phyloP scores from a whole-genome alignment of 2,888 invertebrate species.

The Agrochola lychnidis region DNA sequence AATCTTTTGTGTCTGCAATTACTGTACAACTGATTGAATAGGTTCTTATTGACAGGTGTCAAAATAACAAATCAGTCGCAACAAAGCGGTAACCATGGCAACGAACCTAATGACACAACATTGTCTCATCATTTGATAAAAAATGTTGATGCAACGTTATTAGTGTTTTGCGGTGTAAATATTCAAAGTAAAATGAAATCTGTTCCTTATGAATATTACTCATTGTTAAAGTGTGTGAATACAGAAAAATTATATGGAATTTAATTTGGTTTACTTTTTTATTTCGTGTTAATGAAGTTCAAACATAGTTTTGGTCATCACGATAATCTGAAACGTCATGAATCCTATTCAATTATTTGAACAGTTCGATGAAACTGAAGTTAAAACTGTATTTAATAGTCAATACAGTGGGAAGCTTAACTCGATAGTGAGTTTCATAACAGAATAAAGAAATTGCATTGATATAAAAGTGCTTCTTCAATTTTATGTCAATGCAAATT shows the following conservation, averaged over 20 bases:
- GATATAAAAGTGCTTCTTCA: background rate
- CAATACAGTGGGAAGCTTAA: background rate
- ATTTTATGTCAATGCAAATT: background rate
- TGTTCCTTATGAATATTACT: background rate
- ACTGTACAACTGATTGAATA: background rate
- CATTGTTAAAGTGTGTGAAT: background rate
- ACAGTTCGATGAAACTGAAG: background rate
- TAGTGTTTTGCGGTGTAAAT: background rate
- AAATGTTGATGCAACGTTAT: background rate
- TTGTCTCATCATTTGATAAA: background rate
- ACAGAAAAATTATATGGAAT: background rate
- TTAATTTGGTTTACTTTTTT: background rate
- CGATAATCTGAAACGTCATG: background rate
- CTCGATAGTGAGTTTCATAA: too few species aligned
- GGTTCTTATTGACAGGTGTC: background rate
- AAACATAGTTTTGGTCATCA: background rate
- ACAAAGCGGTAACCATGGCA: background rate
- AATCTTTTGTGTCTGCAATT: background rate
- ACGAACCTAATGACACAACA: background rate
- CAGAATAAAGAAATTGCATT: background rate
- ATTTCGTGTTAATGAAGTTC: background rate
- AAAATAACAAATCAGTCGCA: background rate
- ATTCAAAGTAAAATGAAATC: background rate
- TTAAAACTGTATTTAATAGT: background rate
- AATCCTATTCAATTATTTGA: background rate